Conservation (phyloP, 53 echinoderm and acorn worm species). For the Temnopleurus reevesii region DNA sequence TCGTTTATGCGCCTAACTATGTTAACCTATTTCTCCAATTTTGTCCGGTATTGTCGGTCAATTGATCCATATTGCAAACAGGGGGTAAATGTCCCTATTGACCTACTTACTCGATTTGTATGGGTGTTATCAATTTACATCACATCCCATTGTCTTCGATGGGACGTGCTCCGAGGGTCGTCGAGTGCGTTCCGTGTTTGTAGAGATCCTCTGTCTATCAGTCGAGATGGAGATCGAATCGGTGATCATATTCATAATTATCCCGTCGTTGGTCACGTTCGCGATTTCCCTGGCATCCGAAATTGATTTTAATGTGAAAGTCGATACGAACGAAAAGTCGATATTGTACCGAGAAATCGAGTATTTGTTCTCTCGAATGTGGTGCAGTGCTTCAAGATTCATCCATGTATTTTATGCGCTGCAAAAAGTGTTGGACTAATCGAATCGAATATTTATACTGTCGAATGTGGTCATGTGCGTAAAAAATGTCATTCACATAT, state of each 20-base stretch:
- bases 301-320: not conserved
- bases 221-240: not conserved
- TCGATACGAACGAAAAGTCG: not conserved
- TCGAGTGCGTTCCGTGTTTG: not conserved
- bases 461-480: too few relatives aligned
- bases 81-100: not conserved
- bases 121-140: not conserved
- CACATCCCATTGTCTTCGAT: not conserved
- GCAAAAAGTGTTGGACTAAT: too few relatives aligned
- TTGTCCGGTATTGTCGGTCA: not conserved
- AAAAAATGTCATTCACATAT: too few relatives aligned
- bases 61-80: not conserved
- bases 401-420: too few relatives aligned
- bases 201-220: not conserved
- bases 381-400: too few relatives aligned
- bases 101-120: not conserved
- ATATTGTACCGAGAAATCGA: too few relatives aligned
- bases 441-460: too few relatives aligned
- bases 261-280: not conserved
- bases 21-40: conserved; percentile 1
- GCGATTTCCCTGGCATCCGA: not conserved
- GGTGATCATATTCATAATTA: not conserved
- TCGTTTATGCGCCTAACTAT: not conserved
- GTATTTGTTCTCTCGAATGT: too few relatives aligned
- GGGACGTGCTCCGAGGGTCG: not conserved